Base-by-base conservation (phyloP, 2,888 invertebrate species). In the Caenorhabditis imperialis region DNA sequence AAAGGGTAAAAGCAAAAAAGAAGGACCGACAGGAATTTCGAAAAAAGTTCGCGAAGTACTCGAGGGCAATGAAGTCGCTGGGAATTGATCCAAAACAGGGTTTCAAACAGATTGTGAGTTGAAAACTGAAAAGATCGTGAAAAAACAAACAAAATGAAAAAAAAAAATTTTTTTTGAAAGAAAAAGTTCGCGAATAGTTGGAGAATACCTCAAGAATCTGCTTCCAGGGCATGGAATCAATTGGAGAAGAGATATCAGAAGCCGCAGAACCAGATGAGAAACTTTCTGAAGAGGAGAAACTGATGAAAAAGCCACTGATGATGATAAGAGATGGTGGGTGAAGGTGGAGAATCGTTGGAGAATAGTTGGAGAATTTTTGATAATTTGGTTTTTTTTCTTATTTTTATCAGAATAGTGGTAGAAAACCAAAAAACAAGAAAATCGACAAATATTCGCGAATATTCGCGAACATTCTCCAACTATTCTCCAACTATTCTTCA, bases 291-390 rank as follows among this genome's bases (percentile, higher is more conserved):
- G 73, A 75, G 25, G 69, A 78, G 47, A 74, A 75, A 27, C 61
- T 65, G 12, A 30, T 81, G 60, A 48, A 60, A 20, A 58, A 71
- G 20, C 82, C 81, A 37, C 50, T 81, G 35, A 73, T 83, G 51
- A 61, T 85, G 44, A 77, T 85, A 14, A 54, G 86, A 44, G 81
- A 86, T 48, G 86, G 81, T 78, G n/a, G 8, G 33, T 23, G 2
- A 12, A n/a, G 18, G 10, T 57, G 42, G 57, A 57, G 40, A 23
- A 58, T 57, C 33, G 30, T 30, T 30, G 30, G 6, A 30, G 6
- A 30, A 30, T 10, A 30, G n/a, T n/a, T n/a, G n/a, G n/a, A n/a
- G n/a, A n/a, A n/a, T n/a, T n/a, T n/a, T n/a, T n/a, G n/a, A n/a
- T n/a, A n/a, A n/a, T n/a, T n/a, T n/a, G n/a, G n/a, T n/a, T n/a